Evolutionary conservation across 2,797 vertebrate genomes (phyloP).

Genomic region (Sebastes steindachneri): DNA sequence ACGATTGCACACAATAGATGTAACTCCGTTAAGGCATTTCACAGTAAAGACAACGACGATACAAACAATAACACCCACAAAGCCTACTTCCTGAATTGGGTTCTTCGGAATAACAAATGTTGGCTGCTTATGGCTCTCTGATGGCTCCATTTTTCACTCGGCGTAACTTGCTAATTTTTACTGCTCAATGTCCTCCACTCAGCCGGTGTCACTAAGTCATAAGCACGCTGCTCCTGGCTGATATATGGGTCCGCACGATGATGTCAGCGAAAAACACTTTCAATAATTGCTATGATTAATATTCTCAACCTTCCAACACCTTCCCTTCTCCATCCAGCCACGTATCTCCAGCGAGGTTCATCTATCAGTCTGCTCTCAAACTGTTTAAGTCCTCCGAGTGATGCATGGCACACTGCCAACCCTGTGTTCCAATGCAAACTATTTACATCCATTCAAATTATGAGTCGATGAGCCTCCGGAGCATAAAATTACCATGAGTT

Average conservation of each 20-base stretch:
- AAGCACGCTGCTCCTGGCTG: constrained; percentile 80
- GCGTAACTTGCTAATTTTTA: constrained; percentile 83
- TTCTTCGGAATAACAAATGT: constrained; percentile 73
- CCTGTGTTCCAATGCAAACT: constrained; percentile 87
- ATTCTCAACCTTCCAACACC: constrained; percentile 92
- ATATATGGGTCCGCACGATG: constrained; percentile 91
- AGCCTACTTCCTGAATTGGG: constrained; percentile 49
- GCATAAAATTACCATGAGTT: constrained; percentile 91
- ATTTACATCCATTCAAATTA: constrained; percentile 94
- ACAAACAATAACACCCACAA: constrained; percentile 56
- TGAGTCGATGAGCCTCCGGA: constrained; percentile 87
- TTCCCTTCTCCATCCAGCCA: constrained; percentile 85
- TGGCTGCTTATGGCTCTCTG: constrained; percentile 70
- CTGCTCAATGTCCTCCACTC: constrained; percentile 80
- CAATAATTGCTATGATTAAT: constrained; percentile 99
- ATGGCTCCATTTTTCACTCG: constrained; percentile 80
- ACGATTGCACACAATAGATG: constrained; percentile 38
- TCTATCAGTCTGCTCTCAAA: constrained; percentile 90
- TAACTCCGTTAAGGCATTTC: constrained; percentile 44
- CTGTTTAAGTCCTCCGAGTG: constrained; percentile 92
- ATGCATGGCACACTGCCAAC: constrained; percentile 91
- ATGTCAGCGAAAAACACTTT: constrained; percentile 94
- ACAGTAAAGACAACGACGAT: constrained; percentile 28
- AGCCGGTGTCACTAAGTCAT: constrained; percentile 80
- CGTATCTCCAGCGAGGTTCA: constrained; percentile 89